Percentiles rank a stretch among this genome's conserved stretches.
These are phyloP conservation scores for Solea senegalensis DNA, from an alignment of 2,113 vertebrate genomes.

Conservation along the genomic window DNA sequence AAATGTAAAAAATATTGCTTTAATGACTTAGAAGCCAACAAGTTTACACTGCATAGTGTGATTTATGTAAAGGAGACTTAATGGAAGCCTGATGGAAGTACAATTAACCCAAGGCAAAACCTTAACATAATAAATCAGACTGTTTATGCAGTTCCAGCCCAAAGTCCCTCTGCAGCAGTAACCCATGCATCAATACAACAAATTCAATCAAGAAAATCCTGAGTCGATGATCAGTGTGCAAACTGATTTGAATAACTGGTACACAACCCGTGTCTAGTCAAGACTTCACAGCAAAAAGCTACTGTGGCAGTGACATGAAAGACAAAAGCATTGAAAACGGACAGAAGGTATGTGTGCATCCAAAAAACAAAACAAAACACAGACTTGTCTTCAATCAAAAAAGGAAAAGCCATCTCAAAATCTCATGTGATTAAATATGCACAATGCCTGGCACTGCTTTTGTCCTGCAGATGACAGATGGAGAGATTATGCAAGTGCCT, in stretches of 20 bases:
- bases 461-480: constrained; percentile 48
- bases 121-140: constrained; percentile 47
- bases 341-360: background rate
- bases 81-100: constrained; percentile 20
- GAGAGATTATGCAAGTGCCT: constrained; percentile 33
- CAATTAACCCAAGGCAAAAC: constrained; percentile 30
- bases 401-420: background rate
- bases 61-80: constrained; percentile 31
- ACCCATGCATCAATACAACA: constrained; percentile 40
- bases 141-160: constrained; percentile 27
- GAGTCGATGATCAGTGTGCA: constrained; percentile 7
- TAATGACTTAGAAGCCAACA: constrained; percentile 2
- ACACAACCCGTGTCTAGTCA: constrained; percentile 2
- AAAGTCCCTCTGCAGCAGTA: constrained; percentile 32
- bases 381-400: background rate
- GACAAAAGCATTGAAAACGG: background rate
- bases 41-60: constrained; percentile 2
- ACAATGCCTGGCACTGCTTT: constrained; percentile 10
- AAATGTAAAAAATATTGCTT: background rate
- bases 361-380: background rate
- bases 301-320: background rate
- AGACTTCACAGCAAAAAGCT: constrained; percentile 1
- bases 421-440: constrained; percentile 31
- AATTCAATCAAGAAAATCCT: constrained; percentile 17
- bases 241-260: background rate